phyloP scores from a whole-genome alignment of 2,113 vertebrate genomes.

The Mobula hypostoma region DNA sequence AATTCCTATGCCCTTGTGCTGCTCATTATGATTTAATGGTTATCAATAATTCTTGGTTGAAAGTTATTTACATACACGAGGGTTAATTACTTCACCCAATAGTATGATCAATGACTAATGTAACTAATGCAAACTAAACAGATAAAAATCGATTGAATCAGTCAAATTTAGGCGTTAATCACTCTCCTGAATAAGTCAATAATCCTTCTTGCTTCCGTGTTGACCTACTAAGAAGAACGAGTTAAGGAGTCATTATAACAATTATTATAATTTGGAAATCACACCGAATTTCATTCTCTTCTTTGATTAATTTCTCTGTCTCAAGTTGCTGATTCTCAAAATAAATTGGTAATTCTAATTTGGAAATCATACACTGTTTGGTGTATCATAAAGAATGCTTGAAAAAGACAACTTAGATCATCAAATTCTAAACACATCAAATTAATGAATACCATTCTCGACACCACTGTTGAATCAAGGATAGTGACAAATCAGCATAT shows the following conservation, averaged over 20 bases:
- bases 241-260: neutral
- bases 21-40: neutral
- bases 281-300: neutral
- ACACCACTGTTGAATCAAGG: too few species aligned
- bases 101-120: neutral
- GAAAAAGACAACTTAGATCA: neutral
- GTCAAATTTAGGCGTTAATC: neutral
- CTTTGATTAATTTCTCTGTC: neutral
- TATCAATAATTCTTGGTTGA: neutral
- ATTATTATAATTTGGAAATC: neutral
- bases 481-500: too few species aligned
- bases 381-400: too few species aligned
- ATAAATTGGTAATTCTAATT: neutral
- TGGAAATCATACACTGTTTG: neutral
- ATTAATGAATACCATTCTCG: neutral
- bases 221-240: neutral
- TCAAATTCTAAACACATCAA: neutral
- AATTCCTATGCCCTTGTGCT: neutral
- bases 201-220: neutral
- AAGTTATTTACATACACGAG: too few species aligned
- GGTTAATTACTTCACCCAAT: neutral
- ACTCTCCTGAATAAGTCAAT: neutral
- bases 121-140: neutral
- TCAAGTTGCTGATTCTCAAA: neutral
- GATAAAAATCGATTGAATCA: neutral